A percentile compares a stretch with the other conserved stretches of the same genome.
Conservation (phyloP, 2,888 invertebrate species). For the Lasius platythorax region DNA sequence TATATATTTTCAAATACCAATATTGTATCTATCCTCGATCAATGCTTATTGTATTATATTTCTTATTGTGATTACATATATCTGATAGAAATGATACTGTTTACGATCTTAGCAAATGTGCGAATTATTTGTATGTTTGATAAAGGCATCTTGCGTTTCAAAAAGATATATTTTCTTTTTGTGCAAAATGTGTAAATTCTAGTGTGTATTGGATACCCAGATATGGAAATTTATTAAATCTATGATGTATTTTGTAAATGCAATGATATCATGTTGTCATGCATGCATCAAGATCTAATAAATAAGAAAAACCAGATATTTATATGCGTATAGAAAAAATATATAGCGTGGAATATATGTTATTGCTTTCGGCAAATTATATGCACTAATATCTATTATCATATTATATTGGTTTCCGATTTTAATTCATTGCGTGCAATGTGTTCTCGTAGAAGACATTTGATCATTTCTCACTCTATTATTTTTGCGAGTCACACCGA, state of each 20-base stretch:
- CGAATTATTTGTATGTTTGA: conserved; percentile 17
- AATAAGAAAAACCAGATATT: neutral
- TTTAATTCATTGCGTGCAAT: conserved; percentile 19
- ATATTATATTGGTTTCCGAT: neutral
- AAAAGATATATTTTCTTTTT: neutral
- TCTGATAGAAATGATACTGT: conserved; percentile 26
- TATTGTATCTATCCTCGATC: neutral
- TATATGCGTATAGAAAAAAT: conserved; percentile 24
- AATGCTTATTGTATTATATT: conserved; percentile 7
- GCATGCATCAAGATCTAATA: conserved; percentile 7
- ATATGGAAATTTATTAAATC: conserved; percentile 1
- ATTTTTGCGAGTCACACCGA: neutral
- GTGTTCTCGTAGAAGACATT: neutral
- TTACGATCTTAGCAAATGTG: neutral
- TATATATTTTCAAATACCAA: neutral
- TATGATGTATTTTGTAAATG: neutral
- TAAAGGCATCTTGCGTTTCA: neutral
- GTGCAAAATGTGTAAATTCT: neutral
- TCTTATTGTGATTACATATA: neutral
- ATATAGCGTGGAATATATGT: neutral
- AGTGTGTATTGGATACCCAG: neutral
- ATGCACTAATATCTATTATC: neutral
- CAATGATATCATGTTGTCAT: neutral
- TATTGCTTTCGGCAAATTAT: conserved; percentile 21
- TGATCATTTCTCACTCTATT: neutral